Evolutionary conservation across 2,113 vertebrate genomes (phyloP).

Genomic region (Plecturocebus donacophilus): DNA sequence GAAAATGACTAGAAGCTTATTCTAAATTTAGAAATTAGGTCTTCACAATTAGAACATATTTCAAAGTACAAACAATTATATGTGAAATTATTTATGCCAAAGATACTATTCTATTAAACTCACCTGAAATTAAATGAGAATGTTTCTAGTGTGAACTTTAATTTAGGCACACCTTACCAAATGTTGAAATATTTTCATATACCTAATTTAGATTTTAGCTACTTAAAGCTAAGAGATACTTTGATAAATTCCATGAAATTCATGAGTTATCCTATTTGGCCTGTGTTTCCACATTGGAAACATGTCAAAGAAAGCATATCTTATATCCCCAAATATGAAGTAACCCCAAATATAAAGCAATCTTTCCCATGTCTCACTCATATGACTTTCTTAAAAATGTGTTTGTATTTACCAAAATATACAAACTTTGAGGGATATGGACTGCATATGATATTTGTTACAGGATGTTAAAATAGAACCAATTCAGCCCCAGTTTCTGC

Average conservation of each 20-base stretch:
- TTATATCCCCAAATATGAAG: neutral
- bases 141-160: slow-evolving; percentile 8
- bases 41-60: neutral
- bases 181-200: slow-evolving; percentile 11
- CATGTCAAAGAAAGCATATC: neutral
- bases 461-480: neutral
- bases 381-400: neutral
- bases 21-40: neutral
- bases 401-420: neutral
- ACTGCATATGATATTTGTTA: neutral
- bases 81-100: slow-evolving; percentile 10
- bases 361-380: neutral
- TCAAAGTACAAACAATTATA: neutral
- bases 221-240: neutral
- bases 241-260: neutral
- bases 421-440: neutral
- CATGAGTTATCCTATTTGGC: neutral
- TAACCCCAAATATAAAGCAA: neutral
- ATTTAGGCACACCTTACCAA: neutral
- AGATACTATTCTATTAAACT: neutral
- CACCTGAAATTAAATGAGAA: neutral
- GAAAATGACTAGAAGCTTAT: neutral
- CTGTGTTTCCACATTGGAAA: slow-evolving; percentile 20
- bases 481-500: neutral
- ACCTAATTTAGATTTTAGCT: neutral